Percentiles rank a stretch among this genome's conserved stretches.
Evolutionary conservation across 2,113 vertebrate genomes (phyloP).

Genomic region (Platanista minor): DNA sequence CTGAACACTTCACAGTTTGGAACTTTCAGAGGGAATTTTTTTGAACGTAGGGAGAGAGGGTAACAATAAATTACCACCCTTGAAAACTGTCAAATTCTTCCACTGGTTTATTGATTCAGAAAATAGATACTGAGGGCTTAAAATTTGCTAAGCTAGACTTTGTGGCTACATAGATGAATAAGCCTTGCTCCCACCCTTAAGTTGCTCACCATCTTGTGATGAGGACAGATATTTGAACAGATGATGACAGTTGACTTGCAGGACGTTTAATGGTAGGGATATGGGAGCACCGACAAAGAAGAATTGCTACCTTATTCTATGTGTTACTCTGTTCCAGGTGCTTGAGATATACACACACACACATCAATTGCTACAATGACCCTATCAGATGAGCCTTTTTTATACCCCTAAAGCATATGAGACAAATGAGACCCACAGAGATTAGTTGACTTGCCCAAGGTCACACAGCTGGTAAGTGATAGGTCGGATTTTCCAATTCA

Average conservation of each 20-base stretch:
- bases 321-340: background rate
- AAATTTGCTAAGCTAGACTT: background rate
- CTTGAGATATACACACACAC: background rate
- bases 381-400: background rate
- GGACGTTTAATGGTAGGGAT: background rate
- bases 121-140: background rate
- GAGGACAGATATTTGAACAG: background rate
- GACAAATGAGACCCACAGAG: background rate
- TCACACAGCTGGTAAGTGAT: background rate
- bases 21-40: background rate
- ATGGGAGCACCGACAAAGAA: background rate
- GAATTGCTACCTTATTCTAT: background rate
- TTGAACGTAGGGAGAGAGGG: background rate
- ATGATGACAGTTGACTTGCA: background rate
- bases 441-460: background rate
- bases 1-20: background rate
- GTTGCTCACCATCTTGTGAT: background rate
- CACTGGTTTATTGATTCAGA: background rate
- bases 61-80: background rate
- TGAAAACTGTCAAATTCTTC: background rate
- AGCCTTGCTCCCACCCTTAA: background rate
- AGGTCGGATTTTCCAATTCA: background rate
- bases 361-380: background rate
- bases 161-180: background rate
- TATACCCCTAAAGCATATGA: background rate